Evolutionary conservation across 2,113 vertebrate genomes (phyloP), one percentile per base, ranked within the genome.

Genomic region (Clarias macrocephalus): DNA sequence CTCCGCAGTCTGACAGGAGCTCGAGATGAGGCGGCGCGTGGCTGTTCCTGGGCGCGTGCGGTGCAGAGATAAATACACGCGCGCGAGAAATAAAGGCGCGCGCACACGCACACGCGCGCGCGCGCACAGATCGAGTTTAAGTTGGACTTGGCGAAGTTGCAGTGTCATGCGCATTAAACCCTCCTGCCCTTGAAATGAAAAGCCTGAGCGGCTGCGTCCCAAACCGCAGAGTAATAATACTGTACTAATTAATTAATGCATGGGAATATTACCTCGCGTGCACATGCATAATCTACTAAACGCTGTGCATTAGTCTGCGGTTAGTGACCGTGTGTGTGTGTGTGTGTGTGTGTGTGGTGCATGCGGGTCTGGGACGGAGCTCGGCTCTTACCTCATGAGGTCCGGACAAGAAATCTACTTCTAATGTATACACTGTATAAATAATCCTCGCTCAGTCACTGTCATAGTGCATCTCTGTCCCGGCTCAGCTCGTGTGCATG

Each of bases 361-460:
- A 48, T 48, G 48, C 48, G 48, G 48, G 48, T 48, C 48, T 3
- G 21, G 84, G 77, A 68, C 57, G 11, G 9, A 30, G 59, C 63
- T 80, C 19, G 12, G 59, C 59, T 19, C 80, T 89, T 83, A 86
- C 88, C 86, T 90, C 65, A 76, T 23, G 80, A 72, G 57, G 81
- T 66, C 65, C 82, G 82, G 65, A 0, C 52, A 75, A 75, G 25
- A 60, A 23, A 59, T 59, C 8, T 16, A 3, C 10, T 10, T 57
- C 4, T 79, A 59, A 25, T 19, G 16, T 37, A 25, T 6, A 5
- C 25, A 25, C 6, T 72, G 7, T 57, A 30, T n/a, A 79, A 79
- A 79, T 79, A 79, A 79, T 79, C 76, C 76, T 57, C 25, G n/a
- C 18, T 80, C 76, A 30, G 60, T 37, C 25, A 54, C 76, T 76